Evolutionary conservation across 2,113 vertebrate genomes (phyloP).

Genomic region (Dromas ardeola): DNA sequence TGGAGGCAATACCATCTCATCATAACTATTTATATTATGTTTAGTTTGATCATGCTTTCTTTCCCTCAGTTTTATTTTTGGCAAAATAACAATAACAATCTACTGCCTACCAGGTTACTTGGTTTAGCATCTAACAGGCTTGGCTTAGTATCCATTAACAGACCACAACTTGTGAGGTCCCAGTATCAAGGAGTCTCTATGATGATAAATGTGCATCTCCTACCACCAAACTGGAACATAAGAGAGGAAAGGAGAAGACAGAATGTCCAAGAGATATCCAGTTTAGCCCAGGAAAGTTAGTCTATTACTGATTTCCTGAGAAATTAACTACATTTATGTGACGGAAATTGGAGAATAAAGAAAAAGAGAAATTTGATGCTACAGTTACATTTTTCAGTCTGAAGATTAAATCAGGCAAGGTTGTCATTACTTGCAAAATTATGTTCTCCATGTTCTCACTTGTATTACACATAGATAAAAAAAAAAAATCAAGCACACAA

Average conservation of each 20-base stretch:
- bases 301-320: not conserved
- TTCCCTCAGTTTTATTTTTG: not conserved
- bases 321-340: not conserved
- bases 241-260: not conserved
- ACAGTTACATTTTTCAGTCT: not conserved
- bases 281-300: not conserved
- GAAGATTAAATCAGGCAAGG: not conserved
- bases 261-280: not conserved
- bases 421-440: not conserved
- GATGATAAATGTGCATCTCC: not conserved
- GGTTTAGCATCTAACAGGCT: not conserved
- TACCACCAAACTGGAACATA: not conserved
- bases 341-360: not conserved
- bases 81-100: not conserved
- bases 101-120: not conserved
- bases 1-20: fast-evolving
- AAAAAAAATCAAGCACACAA: not conserved
- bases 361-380: not conserved
- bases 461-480: not conserved
- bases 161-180: not conserved
- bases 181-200: not conserved
- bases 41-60: not conserved
- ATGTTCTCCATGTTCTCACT: not conserved
- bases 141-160: not conserved
- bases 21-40: not conserved